Evolutionary conservation across 2,888 invertebrate species (phyloP), one percentile per base, ranked within the genome.

Genomic region (Octonoba sinensis): DNA sequence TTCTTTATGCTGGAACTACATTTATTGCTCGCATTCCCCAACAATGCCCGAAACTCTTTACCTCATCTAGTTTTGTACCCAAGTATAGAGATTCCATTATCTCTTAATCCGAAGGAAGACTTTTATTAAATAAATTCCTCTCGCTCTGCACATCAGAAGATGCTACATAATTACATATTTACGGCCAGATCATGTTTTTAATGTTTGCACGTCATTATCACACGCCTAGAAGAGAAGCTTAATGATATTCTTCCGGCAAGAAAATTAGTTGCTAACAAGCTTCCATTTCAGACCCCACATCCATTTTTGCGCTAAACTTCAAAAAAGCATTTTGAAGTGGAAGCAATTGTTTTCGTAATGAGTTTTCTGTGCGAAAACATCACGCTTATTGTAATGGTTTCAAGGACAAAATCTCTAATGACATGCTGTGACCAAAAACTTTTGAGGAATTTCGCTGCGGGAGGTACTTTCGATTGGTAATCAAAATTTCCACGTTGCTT

Each of bases 121-220:
- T 70, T 66, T 73, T 73, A 72, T 62, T 73, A 54, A 79, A 79
- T 79, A 60, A 73, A 66, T 69, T 79, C 67, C 51, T 78, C 65
- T 56, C 51, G 47, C 74, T 69, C 70, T 77, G 62, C 69, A 57
- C 65, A 77, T 71, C 67, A 24, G 22, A 67, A 66, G 65, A 67
- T 72, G 67, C 78, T 57, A 79, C 67, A 79, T 73, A 73, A 73
- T 73, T 79, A 79, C 79, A 79, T 79, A 79, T 79, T 79, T 79
- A 69, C 79, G 22, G 66, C 62, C 59, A 66, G 75, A 78, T 78
- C 72, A 78, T 73, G 73, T 79, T 79, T 73, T 73, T 66, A 66
- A 57, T 65, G 57, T 57, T 54, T 22, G 15, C 60, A 56, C 73
- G 69, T 78, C 78, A 78, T 78, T 78, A 78, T 71, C 77, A 49